These are phyloP conservation scores for Apogon talboti DNA, from an alignment of 2,797 vertebrate genomes.

Conservation along the genomic window DNA sequence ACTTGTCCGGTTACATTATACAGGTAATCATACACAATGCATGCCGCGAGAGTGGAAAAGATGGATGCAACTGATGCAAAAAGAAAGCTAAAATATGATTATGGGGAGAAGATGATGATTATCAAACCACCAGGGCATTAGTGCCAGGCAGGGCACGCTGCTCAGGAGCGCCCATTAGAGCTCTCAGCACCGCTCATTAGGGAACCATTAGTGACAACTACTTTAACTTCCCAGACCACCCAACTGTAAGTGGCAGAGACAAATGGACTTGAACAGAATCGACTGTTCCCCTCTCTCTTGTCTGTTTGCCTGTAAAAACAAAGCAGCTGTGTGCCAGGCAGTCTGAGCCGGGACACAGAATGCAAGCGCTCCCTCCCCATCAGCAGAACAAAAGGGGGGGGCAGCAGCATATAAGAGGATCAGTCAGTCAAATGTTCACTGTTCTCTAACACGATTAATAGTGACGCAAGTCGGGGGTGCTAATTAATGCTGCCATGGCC, in stretches of 20 bases:
- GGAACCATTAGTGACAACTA: conserved; percentile 72
- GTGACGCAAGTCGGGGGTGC: conserved; percentile 57
- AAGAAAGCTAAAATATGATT: conserved; percentile 65
- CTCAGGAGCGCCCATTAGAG: conserved; percentile 67
- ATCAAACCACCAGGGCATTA: conserved; percentile 70
- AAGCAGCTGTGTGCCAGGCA: conserved; percentile 56
- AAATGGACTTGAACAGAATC: conserved; percentile 56
- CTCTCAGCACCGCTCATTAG: conserved; percentile 68
- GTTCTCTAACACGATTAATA: conserved; percentile 65
- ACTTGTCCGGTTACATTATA: conserved; percentile 24
- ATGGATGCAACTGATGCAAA: conserved; percentile 29
- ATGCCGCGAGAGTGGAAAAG: conserved; percentile 16
- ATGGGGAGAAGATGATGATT: conserved; percentile 51
- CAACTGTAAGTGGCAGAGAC: conserved; percentile 68
- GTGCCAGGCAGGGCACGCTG: conserved; percentile 55
- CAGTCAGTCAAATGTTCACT: conserved; percentile 56
- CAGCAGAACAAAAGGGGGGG: conserved; percentile 52
- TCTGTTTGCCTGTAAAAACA: conserved; percentile 43
- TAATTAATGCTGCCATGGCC: conserved; percentile 60
- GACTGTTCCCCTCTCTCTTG: conserved; percentile 36
- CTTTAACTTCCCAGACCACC: conserved; percentile 71
- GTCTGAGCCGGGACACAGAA: conserved; percentile 11
- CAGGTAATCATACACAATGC: conserved; percentile 6
- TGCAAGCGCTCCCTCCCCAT: conserved; percentile 30
- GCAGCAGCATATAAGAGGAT: conserved; percentile 62